These are phyloP conservation scores for Hafferia zeledoni DNA, from an alignment of 2,797 vertebrate genomes.

Conservation along the genomic window DNA sequence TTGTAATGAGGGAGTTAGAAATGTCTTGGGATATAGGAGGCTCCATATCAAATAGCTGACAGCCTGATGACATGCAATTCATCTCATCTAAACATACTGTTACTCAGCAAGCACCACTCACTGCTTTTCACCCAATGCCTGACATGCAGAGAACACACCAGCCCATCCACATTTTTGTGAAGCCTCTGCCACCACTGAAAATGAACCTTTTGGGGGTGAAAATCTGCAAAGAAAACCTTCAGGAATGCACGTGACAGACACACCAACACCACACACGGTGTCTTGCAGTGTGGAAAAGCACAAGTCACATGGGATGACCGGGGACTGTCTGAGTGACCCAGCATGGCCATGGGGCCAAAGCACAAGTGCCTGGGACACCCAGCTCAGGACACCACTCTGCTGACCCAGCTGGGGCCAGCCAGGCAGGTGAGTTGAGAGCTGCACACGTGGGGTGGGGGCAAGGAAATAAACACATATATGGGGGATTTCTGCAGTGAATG, in stretches of 20 bases:
- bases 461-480: rapidly evolving
- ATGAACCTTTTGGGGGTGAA: background rate
- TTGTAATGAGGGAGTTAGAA: background rate
- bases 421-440: background rate
- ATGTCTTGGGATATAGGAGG: background rate
- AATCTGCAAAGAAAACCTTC: background rate
- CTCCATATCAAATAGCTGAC: background rate
- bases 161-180: background rate
- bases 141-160: background rate
- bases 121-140: rapidly evolving
- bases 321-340: rapidly evolving
- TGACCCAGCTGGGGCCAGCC: background rate
- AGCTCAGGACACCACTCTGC: background rate
- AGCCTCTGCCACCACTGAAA: background rate
- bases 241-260: rapidly evolving
- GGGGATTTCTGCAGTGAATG: background rate
- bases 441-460: background rate
- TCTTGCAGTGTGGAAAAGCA: background rate
- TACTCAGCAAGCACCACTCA: background rate
- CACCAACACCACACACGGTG: background rate
- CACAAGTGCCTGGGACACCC: background rate
- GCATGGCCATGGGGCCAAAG: background rate
- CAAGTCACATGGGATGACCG: background rate
- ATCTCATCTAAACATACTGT: background rate
- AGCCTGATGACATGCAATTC: background rate